Percentiles rank a stretch among this genome's conserved stretches.
phyloP scores from a whole-genome alignment of 2,113 vertebrate species.

The Malaclemys terrapin region DNA sequence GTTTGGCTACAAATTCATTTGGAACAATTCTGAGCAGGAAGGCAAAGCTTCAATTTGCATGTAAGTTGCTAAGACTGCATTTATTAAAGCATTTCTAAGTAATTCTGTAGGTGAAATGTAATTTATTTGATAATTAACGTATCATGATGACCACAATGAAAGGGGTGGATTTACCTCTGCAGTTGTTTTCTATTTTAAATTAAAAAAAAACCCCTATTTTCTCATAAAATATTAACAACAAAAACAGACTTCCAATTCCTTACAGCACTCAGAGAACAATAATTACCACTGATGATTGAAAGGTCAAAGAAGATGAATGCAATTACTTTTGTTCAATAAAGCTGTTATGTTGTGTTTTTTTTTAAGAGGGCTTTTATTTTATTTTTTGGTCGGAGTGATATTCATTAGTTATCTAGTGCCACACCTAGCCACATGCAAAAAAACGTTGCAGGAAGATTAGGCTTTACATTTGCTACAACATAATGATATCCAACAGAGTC shows the following conservation, averaged over 20 bases:
- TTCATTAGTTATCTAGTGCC: not conserved
- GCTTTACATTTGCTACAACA: slow-evolving; percentile 2
- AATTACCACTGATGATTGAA: slow-evolving; percentile 24
- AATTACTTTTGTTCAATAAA: slow-evolving; percentile 49
- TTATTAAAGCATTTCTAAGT: slow-evolving; percentile 40
- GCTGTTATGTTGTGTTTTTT: not conserved
- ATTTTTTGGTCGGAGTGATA: not conserved
- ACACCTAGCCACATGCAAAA: not conserved
- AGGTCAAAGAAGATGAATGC: slow-evolving; percentile 48
- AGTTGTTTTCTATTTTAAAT: not conserved
- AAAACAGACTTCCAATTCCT: slow-evolving; percentile 15
- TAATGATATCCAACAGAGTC: slow-evolving; percentile 40
- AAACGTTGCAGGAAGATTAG: slow-evolving; percentile 6
- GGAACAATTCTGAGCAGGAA: slow-evolving; percentile 90
- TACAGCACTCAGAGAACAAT: not conserved
- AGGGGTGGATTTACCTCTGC: slow-evolving; percentile 19
- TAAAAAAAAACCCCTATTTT: not conserved
- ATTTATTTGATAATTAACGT: slow-evolving; percentile 51
- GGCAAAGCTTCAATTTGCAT: slow-evolving; percentile 92
- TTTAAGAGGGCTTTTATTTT: not conserved
- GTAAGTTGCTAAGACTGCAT: slow-evolving; percentile 82
- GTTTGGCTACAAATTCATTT: slow-evolving; percentile 88
- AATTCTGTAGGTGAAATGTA: slow-evolving; percentile 35
- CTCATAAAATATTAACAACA: slow-evolving; percentile 29
- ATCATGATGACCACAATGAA: not conserved